Conservation (phyloP, 1,140 invertebrate genomes). For the Orchesella cincta region DNA sequence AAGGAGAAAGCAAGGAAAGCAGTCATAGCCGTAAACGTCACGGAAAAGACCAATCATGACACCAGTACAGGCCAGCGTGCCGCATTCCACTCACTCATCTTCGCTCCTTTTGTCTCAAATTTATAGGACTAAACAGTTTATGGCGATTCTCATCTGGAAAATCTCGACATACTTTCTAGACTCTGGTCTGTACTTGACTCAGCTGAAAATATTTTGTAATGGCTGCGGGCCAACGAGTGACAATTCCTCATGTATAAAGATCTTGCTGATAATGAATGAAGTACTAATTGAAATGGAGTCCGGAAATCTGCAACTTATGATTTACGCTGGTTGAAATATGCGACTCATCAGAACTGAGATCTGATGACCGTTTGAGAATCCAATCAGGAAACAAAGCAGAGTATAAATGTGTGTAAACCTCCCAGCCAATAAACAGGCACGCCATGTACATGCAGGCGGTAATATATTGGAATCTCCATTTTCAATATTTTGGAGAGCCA, state of each 20-base stretch:
- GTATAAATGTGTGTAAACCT: too few species aligned
- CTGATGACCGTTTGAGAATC: neutral
- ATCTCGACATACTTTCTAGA: neutral
- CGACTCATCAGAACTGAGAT: neutral
- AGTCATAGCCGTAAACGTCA: too few species aligned
- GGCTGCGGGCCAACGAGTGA: neutral
- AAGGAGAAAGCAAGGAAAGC: neutral
- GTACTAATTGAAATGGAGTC: neutral
- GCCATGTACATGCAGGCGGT: too few species aligned
- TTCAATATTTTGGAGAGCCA: too few species aligned
- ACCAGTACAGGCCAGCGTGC: too few species aligned
- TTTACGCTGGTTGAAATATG: neutral
- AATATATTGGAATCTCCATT: too few species aligned
- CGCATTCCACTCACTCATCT: neutral
- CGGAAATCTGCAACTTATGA: neutral
- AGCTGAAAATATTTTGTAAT: slow-evolving; percentile 17
- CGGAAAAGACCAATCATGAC: neutral
- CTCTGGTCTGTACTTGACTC: neutral
- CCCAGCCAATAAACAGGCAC: too few species aligned
- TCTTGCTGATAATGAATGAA: neutral
- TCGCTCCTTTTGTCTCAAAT: neutral
- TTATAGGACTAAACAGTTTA: neutral
- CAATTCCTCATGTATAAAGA: neutral
- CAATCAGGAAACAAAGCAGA: too few species aligned
- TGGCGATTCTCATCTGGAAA: neutral